A percentile compares a stretch with the other conserved stretches of the same genome.
phyloP scores from a whole-genome alignment of 2,888 invertebrate species.

The Ptychoptera contaminata region DNA sequence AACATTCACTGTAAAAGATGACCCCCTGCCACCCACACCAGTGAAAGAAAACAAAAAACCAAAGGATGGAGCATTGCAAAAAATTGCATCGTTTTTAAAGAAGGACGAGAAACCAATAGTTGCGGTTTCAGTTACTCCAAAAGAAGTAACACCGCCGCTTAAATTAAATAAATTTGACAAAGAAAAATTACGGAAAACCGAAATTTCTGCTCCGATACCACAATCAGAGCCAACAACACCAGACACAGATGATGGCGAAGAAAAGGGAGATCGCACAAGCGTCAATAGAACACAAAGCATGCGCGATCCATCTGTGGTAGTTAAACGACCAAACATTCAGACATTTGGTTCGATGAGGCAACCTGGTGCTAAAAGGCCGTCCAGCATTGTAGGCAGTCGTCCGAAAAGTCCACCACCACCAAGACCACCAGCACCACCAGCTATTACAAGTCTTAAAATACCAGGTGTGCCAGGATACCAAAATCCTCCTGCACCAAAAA shows the following conservation, averaged over 20 bases:
- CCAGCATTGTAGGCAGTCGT: slow-evolving; percentile 50
- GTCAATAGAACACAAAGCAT: slow-evolving; percentile 71
- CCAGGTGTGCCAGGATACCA: slow-evolving; percentile 41
- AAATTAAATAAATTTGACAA: slow-evolving; percentile 56
- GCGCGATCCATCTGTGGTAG: slow-evolving; percentile 38
- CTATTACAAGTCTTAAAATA: slow-evolving; percentile 26
- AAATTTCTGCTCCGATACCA: slow-evolving; percentile 72
- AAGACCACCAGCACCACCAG: slow-evolving; percentile 38
- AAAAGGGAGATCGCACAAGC: slow-evolving; percentile 26
- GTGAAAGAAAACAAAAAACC: slow-evolving; percentile 28
- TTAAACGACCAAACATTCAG: slow-evolving; percentile 44
- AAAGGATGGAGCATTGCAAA: slow-evolving; percentile 45
- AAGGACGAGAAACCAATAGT: slow-evolving; percentile 33
- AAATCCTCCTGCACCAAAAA: slow-evolving; percentile 30
- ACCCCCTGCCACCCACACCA: slow-evolving; percentile 1
- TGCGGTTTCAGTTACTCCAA: slow-evolving; percentile 38
- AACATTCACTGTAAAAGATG: slow-evolving; percentile 22
- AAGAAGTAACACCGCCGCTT: slow-evolving; percentile 38
- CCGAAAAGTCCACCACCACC: slow-evolving; percentile 67
- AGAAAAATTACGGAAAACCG: slow-evolving; percentile 52
- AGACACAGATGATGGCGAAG: slow-evolving; percentile 37
- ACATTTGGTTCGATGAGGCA: slow-evolving; percentile 75
- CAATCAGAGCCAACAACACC: slow-evolving; percentile 44
- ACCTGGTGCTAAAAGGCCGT: slow-evolving; percentile 48
- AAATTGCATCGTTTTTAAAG: slow-evolving; percentile 61